Conservation (phyloP, 53 echinoderm and acorn worm genomes). For the Pentamera pediparva region DNA sequence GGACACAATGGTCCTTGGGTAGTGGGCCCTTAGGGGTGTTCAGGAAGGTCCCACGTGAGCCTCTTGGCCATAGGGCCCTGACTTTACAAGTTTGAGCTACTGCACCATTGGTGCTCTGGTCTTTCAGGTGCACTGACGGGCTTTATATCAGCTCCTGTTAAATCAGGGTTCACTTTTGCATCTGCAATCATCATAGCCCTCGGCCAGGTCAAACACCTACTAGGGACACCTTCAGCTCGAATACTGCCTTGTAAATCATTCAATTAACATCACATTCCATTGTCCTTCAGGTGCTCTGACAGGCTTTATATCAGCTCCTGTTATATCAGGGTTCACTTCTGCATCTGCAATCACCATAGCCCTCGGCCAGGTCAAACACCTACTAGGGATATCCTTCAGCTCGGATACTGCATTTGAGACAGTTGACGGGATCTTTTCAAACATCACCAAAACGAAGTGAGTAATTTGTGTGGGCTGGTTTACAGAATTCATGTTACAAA, state of each 20-base stretch:
- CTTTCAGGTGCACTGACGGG: conserved; percentile 77
- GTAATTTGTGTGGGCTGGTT: too few species aligned
- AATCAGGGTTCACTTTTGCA: conserved; percentile 89
- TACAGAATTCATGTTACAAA: too few species aligned
- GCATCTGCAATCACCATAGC: conserved; percentile 88
- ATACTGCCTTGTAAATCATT: not conserved
- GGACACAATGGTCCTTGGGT: too few species aligned
- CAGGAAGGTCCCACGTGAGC: too few species aligned
- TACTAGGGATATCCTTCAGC: conserved; percentile 70
- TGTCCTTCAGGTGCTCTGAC: conserved; percentile 81
- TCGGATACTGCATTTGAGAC: not conserved
- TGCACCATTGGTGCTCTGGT: too few species aligned
- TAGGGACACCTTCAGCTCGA: conserved; percentile 58
- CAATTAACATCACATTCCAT: too few species aligned
- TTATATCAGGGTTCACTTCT: conserved; percentile 94
- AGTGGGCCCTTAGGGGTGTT: too few species aligned
- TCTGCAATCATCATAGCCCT: conserved; percentile 82
- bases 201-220: conserved; percentile 75
- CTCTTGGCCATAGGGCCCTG: too few species aligned
- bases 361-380: conserved; percentile 70
- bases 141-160: conserved; percentile 79
- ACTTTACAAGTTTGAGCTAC: too few species aligned
- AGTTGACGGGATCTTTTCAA: too few species aligned
- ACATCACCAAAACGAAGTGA: too few species aligned
- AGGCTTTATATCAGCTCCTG: conserved; percentile 76